phyloP scores from a whole-genome alignment of 2,888 invertebrate species.

The Agriopis marginaria region DNA sequence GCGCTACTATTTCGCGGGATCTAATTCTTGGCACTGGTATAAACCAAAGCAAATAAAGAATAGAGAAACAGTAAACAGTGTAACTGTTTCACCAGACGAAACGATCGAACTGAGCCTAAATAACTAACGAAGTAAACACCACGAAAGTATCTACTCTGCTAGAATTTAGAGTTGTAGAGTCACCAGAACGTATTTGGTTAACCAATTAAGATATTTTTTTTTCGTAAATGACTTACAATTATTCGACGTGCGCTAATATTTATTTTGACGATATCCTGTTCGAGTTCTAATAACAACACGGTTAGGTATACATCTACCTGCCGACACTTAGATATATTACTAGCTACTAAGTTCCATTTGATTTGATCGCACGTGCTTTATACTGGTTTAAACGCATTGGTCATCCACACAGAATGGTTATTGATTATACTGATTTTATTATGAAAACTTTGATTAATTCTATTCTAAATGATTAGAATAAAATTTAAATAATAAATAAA shows the following conservation, averaged over 20 bases:
- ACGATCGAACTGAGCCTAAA: constrained; percentile 1
- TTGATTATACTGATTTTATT: constrained; percentile 7
- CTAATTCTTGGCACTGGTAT: constrained; percentile 50
- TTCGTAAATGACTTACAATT: constrained; percentile 15
- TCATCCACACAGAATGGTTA: not conserved
- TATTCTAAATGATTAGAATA: not conserved
- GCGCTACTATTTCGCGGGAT: constrained; percentile 26
- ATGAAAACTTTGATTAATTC: not conserved
- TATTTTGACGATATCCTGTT: constrained; percentile 34
- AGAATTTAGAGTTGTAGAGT: constrained; percentile 10
- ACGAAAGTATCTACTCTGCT: constrained; percentile 1
- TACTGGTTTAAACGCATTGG: not conserved
- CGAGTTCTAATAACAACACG: constrained; percentile 16
- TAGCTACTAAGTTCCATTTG: not conserved
- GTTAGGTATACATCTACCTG: not conserved
- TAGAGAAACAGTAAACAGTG: constrained; percentile 1
- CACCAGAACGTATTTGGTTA: constrained; percentile 20
- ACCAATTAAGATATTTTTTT: constrained; percentile 22
- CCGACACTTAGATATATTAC: not conserved
- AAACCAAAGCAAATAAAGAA: constrained; percentile 21
- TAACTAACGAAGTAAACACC: constrained; percentile 1
- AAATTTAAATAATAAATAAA: no score
- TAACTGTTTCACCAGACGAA: constrained; percentile 1
- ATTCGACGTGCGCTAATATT: constrained; percentile 24
- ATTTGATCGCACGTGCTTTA: constrained; percentile 14